phyloP scores from a whole-genome alignment of 2,797 vertebrate genomes.

The Poecilia gillii region DNA sequence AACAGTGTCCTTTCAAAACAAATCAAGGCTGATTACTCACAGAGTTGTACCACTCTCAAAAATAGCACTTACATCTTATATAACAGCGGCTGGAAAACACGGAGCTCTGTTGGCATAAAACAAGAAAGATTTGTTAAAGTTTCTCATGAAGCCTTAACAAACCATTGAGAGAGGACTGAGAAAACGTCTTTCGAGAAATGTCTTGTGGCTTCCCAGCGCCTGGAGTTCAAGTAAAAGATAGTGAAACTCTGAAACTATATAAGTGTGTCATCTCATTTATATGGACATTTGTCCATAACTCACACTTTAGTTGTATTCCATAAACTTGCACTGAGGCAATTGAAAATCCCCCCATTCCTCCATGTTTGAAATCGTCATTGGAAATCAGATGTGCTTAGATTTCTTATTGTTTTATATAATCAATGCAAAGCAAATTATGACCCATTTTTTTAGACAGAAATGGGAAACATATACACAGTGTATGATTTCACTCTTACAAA shows the following conservation, averaged over 20 bases:
- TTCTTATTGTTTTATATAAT: not conserved
- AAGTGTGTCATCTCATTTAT: not conserved
- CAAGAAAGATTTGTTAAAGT: not conserved
- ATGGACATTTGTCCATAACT: not conserved
- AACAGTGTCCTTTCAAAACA: not conserved
- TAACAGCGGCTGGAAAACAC: not conserved
- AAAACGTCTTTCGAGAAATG: not conserved
- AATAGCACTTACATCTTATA: not conserved
- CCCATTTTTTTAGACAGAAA: not conserved
- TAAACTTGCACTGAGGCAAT: not conserved
- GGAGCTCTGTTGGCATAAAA: not conserved
- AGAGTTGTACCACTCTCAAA: not conserved
- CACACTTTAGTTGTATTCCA: not conserved
- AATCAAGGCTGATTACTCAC: not conserved
- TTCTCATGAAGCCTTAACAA: not conserved
- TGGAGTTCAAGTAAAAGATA: not conserved
- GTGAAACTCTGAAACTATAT: not conserved
- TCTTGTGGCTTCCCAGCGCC: not conserved
- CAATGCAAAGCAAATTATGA: not conserved
- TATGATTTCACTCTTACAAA: not conserved
- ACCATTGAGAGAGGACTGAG: not conserved
- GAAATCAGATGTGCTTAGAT: not conserved
- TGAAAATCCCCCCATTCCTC: not conserved
- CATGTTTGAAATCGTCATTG: not conserved
- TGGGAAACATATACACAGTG: not conserved